Percentiles rank a stretch among this genome's conserved stretches.
These are phyloP conservation scores for Acheta domesticus DNA, from an alignment of 2,888 invertebrate genomes.

Conservation along the genomic window DNA sequence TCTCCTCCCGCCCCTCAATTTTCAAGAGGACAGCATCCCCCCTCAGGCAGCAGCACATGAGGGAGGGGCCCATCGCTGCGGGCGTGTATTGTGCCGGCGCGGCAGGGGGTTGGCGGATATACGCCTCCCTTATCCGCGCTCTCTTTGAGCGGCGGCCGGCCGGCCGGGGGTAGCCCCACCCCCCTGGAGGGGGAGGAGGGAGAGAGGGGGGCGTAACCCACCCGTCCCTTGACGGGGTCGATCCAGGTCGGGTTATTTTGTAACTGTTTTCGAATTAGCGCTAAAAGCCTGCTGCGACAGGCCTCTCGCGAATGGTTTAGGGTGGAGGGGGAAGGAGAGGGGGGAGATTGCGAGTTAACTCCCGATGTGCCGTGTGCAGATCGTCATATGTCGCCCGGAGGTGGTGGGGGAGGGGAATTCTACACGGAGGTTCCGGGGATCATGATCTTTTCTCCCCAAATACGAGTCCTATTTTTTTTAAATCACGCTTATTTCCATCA, in stretches of 20 bases:
- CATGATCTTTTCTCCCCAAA: too few species aligned
- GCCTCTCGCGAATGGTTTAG: not conserved
- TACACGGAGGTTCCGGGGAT: too few species aligned
- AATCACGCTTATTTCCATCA: too few species aligned
- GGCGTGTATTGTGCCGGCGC: not conserved
- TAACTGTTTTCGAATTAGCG: conserved; percentile 18
- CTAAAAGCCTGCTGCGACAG: not conserved
- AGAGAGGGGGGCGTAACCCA: not conserved
- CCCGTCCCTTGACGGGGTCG: not conserved
- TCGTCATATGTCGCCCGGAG: not conserved
- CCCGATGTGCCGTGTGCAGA: not conserved
- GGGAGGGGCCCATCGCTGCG: not conserved
- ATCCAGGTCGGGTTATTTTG: conserved; percentile 1
- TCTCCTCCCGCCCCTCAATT: not conserved
- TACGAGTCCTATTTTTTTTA: too few species aligned
- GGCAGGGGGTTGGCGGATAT: not conserved
- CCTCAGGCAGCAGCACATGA: not conserved
- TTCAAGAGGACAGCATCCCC: not conserved
- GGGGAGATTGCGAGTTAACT: not conserved
- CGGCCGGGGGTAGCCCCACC: not conserved
- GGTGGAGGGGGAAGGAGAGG: not conserved
- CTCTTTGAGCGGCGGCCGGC: not conserved
- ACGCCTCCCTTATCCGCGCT: not conserved
- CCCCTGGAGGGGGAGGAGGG: not conserved
- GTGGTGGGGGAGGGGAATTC: not conserved